phyloP scores from a whole-genome alignment of 2,113 vertebrate species.

The Pelmatolapia mariae region DNA sequence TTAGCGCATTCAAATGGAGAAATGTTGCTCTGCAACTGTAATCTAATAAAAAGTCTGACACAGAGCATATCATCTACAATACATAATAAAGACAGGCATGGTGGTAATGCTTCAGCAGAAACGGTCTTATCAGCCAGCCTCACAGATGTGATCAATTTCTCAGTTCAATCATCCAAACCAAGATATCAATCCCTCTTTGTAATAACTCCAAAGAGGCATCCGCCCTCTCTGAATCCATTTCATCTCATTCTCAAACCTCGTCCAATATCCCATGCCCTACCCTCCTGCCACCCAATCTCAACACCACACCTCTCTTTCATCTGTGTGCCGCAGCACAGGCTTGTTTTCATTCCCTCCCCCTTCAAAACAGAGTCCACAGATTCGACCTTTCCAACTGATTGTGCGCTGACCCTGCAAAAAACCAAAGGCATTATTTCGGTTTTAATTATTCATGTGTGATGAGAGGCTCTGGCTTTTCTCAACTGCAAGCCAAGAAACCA shows the following conservation, averaged over 20 bases:
- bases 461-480: slow-evolving; percentile 37
- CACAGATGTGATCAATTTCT: not conserved
- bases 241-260: not conserved
- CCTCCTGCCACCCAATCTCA: slow-evolving; percentile 15
- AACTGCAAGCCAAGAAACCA: slow-evolving; percentile 29
- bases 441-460: slow-evolving; percentile 72
- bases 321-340: slow-evolving; percentile 7
- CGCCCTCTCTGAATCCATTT: not conserved
- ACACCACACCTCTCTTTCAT: slow-evolving; percentile 37
- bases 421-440: slow-evolving; percentile 48
- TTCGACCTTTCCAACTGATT: slow-evolving; percentile 58
- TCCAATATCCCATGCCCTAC: not conserved
- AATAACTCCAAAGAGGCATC: slow-evolving; percentile 1
- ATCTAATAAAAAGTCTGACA: not conserved
- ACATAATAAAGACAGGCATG: not conserved
- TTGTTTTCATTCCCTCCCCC: slow-evolving; percentile 31
- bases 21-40: not conserved
- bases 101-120: not conserved
- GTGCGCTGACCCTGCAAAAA: slow-evolving; percentile 65
- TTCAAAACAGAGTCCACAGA: slow-evolving; percentile 19
- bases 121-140: not conserved
- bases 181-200: slow-evolving; percentile 2
- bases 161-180: not conserved
- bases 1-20: not conserved
- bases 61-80: not conserved